These are phyloP conservation scores for Amphipyra berbera DNA, from an alignment of 2,888 invertebrate species.

Conservation along the genomic window DNA sequence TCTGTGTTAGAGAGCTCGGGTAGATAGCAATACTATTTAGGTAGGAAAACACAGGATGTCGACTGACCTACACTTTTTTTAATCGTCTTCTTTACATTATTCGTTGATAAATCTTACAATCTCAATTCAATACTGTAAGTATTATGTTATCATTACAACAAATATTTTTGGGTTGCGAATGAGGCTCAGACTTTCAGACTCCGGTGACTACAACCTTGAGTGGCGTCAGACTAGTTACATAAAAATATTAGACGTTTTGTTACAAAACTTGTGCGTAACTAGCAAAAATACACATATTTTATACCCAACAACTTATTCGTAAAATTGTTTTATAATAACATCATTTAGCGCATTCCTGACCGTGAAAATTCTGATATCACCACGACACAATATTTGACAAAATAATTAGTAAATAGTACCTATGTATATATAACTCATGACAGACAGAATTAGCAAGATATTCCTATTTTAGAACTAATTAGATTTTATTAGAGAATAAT, in stretches of 20 bases:
- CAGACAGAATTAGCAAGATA: conserved; percentile 27
- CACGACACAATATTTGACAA: conserved; percentile 20
- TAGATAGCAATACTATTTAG: too few relatives aligned
- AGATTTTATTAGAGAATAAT: conserved; percentile 34
- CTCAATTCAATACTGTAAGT: too few relatives aligned
- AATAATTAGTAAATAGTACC: too few relatives aligned
- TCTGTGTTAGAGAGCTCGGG: too few relatives aligned
- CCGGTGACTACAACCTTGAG: not conserved
- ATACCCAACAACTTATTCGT: not conserved
- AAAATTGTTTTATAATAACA: not conserved
- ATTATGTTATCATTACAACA: too few relatives aligned
- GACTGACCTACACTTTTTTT: too few relatives aligned
- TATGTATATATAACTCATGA: not conserved
- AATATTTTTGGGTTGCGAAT: too few relatives aligned
- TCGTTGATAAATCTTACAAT: too few relatives aligned
- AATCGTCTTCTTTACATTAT: too few relatives aligned
- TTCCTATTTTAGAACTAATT: conserved; percentile 37
- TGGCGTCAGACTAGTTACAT: conserved; percentile 1
- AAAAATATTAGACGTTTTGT: not conserved
- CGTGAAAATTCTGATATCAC: not conserved
- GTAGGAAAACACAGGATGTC: too few relatives aligned
- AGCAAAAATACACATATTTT: not conserved
- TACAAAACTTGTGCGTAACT: not conserved
- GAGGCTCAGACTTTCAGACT: not conserved
- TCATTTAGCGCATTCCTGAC: not conserved